phyloP scores from a whole-genome alignment of 2,888 invertebrate genomes.

The Sinotaia quadrata region DNA sequence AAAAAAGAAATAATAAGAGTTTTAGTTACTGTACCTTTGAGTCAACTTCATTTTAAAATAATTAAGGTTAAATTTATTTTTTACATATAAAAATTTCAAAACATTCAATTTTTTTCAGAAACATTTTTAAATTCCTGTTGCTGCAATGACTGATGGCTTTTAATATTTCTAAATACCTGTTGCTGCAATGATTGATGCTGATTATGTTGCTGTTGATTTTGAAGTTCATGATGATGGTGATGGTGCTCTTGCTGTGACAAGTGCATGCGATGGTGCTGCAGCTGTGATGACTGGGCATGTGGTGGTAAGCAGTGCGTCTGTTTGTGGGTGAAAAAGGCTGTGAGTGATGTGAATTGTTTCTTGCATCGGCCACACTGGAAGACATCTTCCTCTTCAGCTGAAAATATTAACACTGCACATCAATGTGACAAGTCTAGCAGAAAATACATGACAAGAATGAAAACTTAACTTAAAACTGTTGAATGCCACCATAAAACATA shows the following conservation, averaged over 20 bases:
- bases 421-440: too few relatives aligned
- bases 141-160: too few relatives aligned
- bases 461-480: background rate
- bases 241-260: constrained; percentile 22
- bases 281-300: constrained; percentile 26
- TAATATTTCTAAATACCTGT: too few relatives aligned
- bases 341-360: constrained; percentile 77
- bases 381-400: constrained; percentile 78
- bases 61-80: too few relatives aligned
- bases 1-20: too few relatives aligned
- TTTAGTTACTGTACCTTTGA: too few relatives aligned
- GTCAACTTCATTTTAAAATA: too few relatives aligned
- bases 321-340: constrained; percentile 79
- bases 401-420: too few relatives aligned
- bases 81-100: too few relatives aligned
- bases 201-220: background rate
- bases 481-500: background rate
- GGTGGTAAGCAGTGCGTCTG: constrained; percentile 55
- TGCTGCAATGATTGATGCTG: constrained; percentile 15
- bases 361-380: constrained; percentile 83
- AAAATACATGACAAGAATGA: background rate
- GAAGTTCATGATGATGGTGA: constrained; percentile 14
- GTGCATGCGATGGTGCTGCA: constrained; percentile 29
- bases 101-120: too few relatives aligned
- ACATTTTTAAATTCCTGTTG: too few relatives aligned